phyloP scores from a whole-genome alignment of 2,113 vertebrate species.

The Siniperca knerii region DNA sequence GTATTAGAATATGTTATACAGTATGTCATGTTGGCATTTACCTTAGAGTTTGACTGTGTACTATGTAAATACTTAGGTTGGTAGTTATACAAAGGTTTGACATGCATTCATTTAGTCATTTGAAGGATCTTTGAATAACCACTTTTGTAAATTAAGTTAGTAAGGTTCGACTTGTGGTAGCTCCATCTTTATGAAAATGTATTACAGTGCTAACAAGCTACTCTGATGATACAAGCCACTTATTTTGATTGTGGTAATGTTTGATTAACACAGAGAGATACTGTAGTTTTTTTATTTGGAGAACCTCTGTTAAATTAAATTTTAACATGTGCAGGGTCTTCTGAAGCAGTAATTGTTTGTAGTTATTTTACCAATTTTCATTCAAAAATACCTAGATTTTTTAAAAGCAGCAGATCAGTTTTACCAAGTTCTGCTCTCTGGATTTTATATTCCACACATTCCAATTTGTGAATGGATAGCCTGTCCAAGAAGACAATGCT shows the following conservation, averaged over 20 bases:
- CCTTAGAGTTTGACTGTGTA: background rate
- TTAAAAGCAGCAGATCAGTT: background rate
- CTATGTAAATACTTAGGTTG: background rate
- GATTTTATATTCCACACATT: background rate
- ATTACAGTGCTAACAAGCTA: background rate
- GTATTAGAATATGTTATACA: background rate
- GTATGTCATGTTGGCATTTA: background rate
- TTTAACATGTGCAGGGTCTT: background rate
- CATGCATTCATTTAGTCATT: background rate
- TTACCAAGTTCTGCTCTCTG: background rate
- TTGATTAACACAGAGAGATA: background rate
- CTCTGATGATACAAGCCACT: background rate
- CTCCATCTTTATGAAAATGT: background rate
- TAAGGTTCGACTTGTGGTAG: background rate
- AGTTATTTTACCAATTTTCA: background rate
- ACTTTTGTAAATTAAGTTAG: background rate
- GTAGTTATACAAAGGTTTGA: background rate
- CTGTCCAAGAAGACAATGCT: background rate
- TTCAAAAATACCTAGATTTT: background rate
- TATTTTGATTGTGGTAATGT: background rate
- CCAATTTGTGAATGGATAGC: background rate
- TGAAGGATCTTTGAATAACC: background rate
- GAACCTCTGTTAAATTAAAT: background rate
- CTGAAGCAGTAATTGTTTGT: background rate
- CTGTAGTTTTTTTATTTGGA: background rate